Evolutionary conservation across 2,113 vertebrate species (phyloP), one percentile per base, ranked within the genome.

Genomic region (Poecile atricapillus): DNA sequence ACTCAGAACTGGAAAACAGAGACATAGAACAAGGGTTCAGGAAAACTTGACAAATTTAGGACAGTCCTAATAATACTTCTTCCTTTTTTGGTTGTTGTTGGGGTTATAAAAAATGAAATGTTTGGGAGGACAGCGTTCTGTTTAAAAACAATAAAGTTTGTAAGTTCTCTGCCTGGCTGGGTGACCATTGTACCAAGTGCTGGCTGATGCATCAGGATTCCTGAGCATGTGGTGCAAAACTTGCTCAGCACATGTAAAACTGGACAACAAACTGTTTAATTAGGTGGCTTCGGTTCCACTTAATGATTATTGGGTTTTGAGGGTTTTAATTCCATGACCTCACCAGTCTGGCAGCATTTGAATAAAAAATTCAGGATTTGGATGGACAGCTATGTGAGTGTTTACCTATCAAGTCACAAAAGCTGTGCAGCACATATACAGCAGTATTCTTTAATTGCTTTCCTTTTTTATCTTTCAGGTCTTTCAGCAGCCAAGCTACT

Each of bases 401-500:
- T 74, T 83, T 69, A 39, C 9, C 7, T 31, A 4, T 44, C 27
- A 69, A 49, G 9, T 58, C n/a, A 58, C 31, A 30, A 33, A 77
- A 88, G 21, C 39, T 27, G 16, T 46, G 17, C 10, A 12, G 10
- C 63, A 15, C 22, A 9, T 41, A 35, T 41, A 15, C 10, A 64
- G 47, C 84, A 70, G 11, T 71, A 31, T 90, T 44, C 33, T 85
- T 79, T 9, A 88, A 49, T 20, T 85, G 23, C 46, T 65, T 55
- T 64, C 90, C 39, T 96, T 64, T 39, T 76, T 97, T 95, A 7
- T 86, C n/a, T 62, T 92, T 69, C 95, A 99, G 99, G 99, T 94
- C 97, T 99, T 73, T 98, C 99, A 89, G 99, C 99, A 89, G 99
- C 99, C 30, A 99, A 99, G 93, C 96, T 99, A 56, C 94, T 99